Evolutionary conservation across 2,797 vertebrate species (phyloP), one percentile per base, ranked within the genome.

Genomic region (Crotalus adamanteus): DNA sequence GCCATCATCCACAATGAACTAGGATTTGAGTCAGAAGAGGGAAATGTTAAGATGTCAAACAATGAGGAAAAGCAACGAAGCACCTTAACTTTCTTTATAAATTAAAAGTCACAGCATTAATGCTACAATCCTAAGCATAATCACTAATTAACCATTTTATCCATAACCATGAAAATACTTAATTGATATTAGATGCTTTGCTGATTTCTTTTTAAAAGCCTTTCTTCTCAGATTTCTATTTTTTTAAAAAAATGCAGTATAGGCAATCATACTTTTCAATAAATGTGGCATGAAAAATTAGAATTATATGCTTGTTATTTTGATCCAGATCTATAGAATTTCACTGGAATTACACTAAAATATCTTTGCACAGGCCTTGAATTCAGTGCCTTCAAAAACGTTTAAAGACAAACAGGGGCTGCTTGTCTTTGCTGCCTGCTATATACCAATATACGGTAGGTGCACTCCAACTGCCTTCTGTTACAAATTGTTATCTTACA

Each of bases 121-220:
- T 16, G n/a, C 25, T 94, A 65, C 93, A 94, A 95, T 93, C 42
- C 31, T 88, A 96, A 96, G 73, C 57, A 91, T 28, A 92, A 55
- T 53, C 14, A 63, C 22, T 37, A 51, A 61, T 61, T 42, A 78
- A 47, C 37, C 37, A 78, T 47, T 83, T 42, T 25, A 83, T 47
- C 73, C 37, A 47, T 47, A 47, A 78, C 20, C 73, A 83, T 59
- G 59, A 53, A n/a, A n/a, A 7, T 25, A 18, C 18, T 11, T 60
- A 20, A 7, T 47, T 25, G 14, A 37, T 60, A 13, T 28, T 73
- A 3, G 42, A n/a, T 42, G 69, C 28, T 47, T 26, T 6, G 9
- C n/a, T 73, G 37, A 42, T 78, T 78, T 78, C 18, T 78, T 78
- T 78, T 42, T 42, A 42, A 22, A 25, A 83, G 20, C 1, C 73